These are phyloP conservation scores for Actias luna DNA, from an alignment of 2,888 invertebrate genomes.

Conservation along the genomic window DNA sequence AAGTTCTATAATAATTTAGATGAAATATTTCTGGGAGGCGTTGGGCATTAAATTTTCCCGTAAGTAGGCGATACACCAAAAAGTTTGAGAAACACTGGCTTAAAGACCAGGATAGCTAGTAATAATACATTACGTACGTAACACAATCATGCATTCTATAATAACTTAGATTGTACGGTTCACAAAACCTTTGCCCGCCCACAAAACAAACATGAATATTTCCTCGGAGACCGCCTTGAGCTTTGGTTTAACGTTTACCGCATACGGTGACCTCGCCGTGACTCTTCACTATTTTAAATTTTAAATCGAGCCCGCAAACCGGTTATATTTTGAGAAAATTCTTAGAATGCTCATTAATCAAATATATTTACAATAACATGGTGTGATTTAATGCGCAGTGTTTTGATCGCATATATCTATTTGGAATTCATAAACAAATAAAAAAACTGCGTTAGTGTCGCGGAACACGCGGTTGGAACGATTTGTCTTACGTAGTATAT, in stretches of 20 bases:
- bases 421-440: too few relatives aligned
- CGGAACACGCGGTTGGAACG: too few relatives aligned
- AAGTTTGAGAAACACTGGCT: too few relatives aligned
- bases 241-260: not conserved
- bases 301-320: not conserved
- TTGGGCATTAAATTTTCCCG: too few relatives aligned
- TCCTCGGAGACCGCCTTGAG: slow-evolving; percentile 7
- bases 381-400: not conserved
- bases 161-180: not conserved
- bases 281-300: not conserved
- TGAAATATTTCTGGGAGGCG: too few relatives aligned
- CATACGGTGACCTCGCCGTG: not conserved
- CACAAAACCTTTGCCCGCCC: slow-evolving; percentile 1
- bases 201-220: slow-evolving; percentile 4
- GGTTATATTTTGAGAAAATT: not conserved
- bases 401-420: not conserved
- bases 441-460: too few relatives aligned
- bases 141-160: not conserved
- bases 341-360: not conserved
- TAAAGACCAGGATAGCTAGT: too few relatives aligned
- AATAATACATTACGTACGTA: not conserved
- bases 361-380: not conserved
- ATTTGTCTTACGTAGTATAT: too few relatives aligned
- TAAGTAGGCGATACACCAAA: too few relatives aligned
- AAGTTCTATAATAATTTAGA: too few relatives aligned